These are phyloP conservation scores for Ceyx melanurus DNA, from an alignment of 2,113 vertebrate species.

Conservation along the genomic window DNA sequence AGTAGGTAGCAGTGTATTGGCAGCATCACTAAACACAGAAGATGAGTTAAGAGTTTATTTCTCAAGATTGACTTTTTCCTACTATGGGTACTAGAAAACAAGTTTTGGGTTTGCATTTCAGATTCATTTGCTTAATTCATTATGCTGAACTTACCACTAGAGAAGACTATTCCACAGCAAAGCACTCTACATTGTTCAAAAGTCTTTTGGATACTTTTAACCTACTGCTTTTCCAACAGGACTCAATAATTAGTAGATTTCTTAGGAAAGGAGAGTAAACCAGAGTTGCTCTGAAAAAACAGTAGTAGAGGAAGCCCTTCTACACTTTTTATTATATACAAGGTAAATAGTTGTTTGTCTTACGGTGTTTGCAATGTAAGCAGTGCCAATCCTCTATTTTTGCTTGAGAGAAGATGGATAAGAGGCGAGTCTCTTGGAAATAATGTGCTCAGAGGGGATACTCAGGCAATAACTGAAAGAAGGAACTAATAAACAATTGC, in stretches of 20 bases:
- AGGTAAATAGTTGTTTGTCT: background rate
- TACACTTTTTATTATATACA: background rate
- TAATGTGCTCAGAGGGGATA: background rate
- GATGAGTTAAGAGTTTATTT: background rate
- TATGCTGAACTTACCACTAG: background rate
- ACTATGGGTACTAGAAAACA: background rate
- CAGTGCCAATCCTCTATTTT: background rate
- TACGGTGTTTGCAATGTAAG: background rate
- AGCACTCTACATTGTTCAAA: constrained; percentile 17
- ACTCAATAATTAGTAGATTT: background rate
- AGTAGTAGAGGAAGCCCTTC: background rate
- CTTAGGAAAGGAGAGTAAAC: background rate
- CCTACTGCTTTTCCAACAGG: background rate
- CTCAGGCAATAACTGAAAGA: background rate
- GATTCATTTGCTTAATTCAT: constrained; percentile 42
- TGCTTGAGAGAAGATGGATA: background rate
- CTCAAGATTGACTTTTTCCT: background rate
- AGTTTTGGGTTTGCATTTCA: background rate
- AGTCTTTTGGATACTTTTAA: constrained; percentile 43
- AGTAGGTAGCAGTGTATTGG: background rate
- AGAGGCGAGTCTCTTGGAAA: background rate
- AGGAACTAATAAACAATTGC: background rate
- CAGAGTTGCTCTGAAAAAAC: background rate
- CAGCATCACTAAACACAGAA: background rate
- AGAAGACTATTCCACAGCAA: constrained; percentile 23